Base-by-base conservation (phyloP, 2,113 vertebrate genomes). In the Engystomops pustulosus region DNA sequence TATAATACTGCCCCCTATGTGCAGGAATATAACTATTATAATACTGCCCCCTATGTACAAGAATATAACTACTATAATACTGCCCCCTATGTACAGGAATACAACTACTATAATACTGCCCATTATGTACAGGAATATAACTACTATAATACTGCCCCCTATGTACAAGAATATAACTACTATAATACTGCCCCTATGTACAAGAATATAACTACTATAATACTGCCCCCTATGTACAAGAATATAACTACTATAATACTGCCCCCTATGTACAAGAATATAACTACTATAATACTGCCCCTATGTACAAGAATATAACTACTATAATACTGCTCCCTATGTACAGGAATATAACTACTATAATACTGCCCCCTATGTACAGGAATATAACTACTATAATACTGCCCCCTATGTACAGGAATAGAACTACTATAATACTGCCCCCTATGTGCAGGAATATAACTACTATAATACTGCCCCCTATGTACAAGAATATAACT, bases 171-270 rank as follows among this genome's bases (percentile, higher is more conserved):
- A 41, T 41, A 41, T 41, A 41, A 41, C 38, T 41, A 41, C 38
- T 41, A 41, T 41, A 41, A 41, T 41, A 41, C 53, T 49, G 15
- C 47, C 49, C 6, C 47, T 49, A 49, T 49, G 15, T 49, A 55
- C 53, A 55, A 23, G 53, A 55, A 55, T 55, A 55, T 55, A 55
- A 55, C 53, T 55, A 55, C 53, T 55, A 55, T 55, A 55, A 55
- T 55, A 55, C 53, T 55, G 53, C 53, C 5, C n/a, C 25, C 53
- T 65, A 65, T 65, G 14, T 65, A 65, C 60, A 65, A 65, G 27
- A 32, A 65, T 65, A 65, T 65, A 65, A 32, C 60, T 65, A 65
- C 60, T 65, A 65, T 65, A 67, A 36, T 67, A 36, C 62, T 36
- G 32, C n/a, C 7, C n/a, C 49, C 47, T 49, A 49, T 49, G 12